Conservation (phyloP, 2,888 invertebrate species). For the Arge pagana region DNA sequence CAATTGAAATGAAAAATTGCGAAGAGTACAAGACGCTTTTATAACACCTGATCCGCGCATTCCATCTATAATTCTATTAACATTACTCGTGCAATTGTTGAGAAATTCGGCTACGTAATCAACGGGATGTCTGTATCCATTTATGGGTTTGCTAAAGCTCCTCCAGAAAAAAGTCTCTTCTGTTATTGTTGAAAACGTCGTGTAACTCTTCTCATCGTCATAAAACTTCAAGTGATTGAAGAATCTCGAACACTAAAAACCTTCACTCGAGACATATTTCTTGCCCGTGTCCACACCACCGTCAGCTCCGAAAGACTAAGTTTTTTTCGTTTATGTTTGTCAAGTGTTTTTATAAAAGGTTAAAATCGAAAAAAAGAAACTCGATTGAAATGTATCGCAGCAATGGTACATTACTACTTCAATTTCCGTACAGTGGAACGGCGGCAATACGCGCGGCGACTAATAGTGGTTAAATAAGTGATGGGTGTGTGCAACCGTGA, state of each 20-base stretch:
- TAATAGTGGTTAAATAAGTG: slow-evolving; percentile 36
- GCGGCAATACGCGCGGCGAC: slow-evolving; percentile 33
- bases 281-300: slow-evolving; percentile 24
- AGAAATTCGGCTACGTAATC: neutral
- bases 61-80: neutral
- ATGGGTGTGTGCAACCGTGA: slow-evolving; percentile 46
- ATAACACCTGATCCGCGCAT: neutral
- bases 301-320: slow-evolving; percentile 52
- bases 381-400: slow-evolving; percentile 47
- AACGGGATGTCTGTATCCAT: neutral
- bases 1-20: slow-evolving; percentile 26
- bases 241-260: no score
- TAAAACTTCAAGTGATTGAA: no score
- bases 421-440: slow-evolving; percentile 45
- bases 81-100: slow-evolving; percentile 1
- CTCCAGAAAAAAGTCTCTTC: neutral
- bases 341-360: slow-evolving; percentile 55
- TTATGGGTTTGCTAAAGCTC: neutral
- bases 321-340: slow-evolving; percentile 57
- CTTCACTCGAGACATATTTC: neutral
- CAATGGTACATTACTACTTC: slow-evolving; percentile 47
- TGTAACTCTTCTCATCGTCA: no score
- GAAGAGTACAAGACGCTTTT: slow-evolving; percentile 22
- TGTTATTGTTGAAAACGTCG: slow-evolving; percentile 6
- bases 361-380: slow-evolving; percentile 39